Evolutionary conservation across 2,797 vertebrate species (phyloP).

Genomic region (Pachyuromys duprasi): DNA sequence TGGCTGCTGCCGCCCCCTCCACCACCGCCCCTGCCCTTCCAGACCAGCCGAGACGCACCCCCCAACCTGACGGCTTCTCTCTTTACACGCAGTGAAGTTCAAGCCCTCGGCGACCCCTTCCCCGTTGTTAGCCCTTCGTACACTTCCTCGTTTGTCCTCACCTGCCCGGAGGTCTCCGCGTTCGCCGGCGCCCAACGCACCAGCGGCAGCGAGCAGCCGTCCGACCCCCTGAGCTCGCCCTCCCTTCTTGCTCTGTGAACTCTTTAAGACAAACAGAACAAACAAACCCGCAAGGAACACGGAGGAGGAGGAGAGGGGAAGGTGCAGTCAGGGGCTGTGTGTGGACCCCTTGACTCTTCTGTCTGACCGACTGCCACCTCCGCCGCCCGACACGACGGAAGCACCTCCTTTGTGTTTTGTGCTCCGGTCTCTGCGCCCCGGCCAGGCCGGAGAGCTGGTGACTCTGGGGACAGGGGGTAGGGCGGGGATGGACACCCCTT

Average conservation of each 20-base stretch:
- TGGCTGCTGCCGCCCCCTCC: conserved; percentile 89
- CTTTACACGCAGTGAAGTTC: conserved; percentile 93
- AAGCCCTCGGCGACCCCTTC: conserved; percentile 92
- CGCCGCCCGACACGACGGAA: conserved; percentile 57
- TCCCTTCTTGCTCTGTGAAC: conserved; percentile 97
- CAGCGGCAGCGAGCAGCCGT: conserved; percentile 98
- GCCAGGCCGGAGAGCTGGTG: conserved; percentile 68
- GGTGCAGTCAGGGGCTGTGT: conserved; percentile 51
- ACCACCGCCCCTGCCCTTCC: conserved; percentile 82
- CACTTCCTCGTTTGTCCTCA: conserved; percentile 99
- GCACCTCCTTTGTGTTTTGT: conserved; percentile 54
- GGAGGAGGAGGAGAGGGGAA: conserved; percentile 47
- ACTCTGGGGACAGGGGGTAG: conserved; percentile 68
- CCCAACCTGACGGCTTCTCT: conserved; percentile 93
- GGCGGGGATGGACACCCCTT: conserved; percentile 6
- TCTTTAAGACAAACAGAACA: conserved; percentile 70
- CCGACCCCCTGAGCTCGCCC: conserved; percentile 98
- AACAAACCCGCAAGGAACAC: conserved; percentile 61
- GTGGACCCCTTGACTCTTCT: conserved; percentile 47
- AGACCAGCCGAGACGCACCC: conserved; percentile 93
- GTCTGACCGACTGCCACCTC: conserved; percentile 58
- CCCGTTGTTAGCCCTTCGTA: conserved; percentile 96
- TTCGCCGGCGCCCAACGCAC: conserved; percentile 96
- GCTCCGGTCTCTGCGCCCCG: conserved; percentile 51
- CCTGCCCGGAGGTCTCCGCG: conserved; percentile 98